Evolutionary conservation across 1,140 invertebrate genomes (phyloP), one percentile per base, ranked within the genome.

Genomic region (Listronotus oregonensis): DNA sequence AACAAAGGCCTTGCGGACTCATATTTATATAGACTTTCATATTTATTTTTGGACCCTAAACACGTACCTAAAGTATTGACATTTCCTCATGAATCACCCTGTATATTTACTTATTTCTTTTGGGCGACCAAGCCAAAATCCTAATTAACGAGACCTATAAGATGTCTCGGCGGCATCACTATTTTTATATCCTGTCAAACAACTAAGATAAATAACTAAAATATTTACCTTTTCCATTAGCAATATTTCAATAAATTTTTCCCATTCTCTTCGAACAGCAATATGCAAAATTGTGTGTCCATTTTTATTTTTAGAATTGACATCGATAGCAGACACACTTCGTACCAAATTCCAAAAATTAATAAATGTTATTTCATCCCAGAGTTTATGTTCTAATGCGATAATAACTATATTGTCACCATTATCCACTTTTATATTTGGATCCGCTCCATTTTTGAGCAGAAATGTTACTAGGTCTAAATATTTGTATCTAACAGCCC

Each of bases 201-300:
- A n/a, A n/a, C n/a, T n/a, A n/a, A n/a, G n/a, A n/a, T n/a, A n/a
- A n/a, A n/a, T n/a, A n/a, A n/a, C n/a, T n/a, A n/a, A n/a, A n/a
- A n/a, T n/a, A n/a, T n/a, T n/a, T 49, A 73, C 71, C 8, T 69
- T 69, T 62, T 71, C 49, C 10, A 52, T 52, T 12, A 76, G 37
- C 31, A 78, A 65, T 18, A 68, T 44, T 17, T 78, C 66, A 3
- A 78, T 57, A 17, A 78, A 63, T 39, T 61, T 12, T n/a, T 73
- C 67, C 78, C 78, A 79, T 50, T 78, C 72, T 34, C 75, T 68
- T 55, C 75, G 66, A 9, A 73, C 71, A 0, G 75, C 73, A 50
- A 77, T 74, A 65, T 79, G 78, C 18, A 79, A 44, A 15, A 79
- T 68, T 12, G 71, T 78, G 57, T 77, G 69, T 0, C 77, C 75